phyloP scores from a whole-genome alignment of 2,888 invertebrate species.

The Scelioninae gen. 1 region DNA sequence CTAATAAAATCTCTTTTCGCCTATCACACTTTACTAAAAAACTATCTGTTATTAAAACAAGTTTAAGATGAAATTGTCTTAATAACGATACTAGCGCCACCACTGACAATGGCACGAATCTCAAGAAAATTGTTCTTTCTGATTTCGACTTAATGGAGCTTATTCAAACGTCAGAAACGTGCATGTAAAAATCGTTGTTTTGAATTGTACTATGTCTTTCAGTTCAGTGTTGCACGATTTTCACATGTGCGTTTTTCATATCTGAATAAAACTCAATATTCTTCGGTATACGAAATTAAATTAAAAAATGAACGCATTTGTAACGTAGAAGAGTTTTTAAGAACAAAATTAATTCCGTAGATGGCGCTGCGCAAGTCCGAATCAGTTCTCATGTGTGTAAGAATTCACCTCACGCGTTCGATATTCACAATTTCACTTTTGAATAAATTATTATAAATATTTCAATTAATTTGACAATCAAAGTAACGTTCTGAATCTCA shows the following conservation, averaged over 20 bases:
- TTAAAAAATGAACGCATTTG: background rate
- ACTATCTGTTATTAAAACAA: background rate
- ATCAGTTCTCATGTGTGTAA: constrained; percentile 42
- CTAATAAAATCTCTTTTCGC: background rate
- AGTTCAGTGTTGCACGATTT: no score
- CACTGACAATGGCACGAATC: constrained; percentile 36
- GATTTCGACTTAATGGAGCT: background rate
- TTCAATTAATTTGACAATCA: background rate
- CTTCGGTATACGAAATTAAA: background rate
- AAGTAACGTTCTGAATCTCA: background rate
- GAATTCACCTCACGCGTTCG: constrained; percentile 2
- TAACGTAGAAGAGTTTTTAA: background rate
- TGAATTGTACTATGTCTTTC: no score
- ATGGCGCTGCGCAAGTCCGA: constrained; percentile 34
- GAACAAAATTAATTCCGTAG: constrained; percentile 24
- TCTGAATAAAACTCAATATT: no score
- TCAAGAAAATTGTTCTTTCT: constrained; percentile 45
- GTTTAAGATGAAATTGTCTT: constrained; percentile 11
- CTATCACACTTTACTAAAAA: background rate
- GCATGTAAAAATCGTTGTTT: no score
- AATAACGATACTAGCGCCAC: constrained; percentile 16
- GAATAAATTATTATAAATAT: constrained; percentile 15
- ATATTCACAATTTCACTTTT: constrained; percentile 7
- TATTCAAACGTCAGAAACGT: no score
- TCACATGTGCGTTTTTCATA: no score